Percentiles rank a stretch among this genome's conserved stretches.
These are phyloP conservation scores for Cercopithecus diana DNA, from an alignment of 2,797 vertebrate genomes.

Conservation along the genomic window DNA sequence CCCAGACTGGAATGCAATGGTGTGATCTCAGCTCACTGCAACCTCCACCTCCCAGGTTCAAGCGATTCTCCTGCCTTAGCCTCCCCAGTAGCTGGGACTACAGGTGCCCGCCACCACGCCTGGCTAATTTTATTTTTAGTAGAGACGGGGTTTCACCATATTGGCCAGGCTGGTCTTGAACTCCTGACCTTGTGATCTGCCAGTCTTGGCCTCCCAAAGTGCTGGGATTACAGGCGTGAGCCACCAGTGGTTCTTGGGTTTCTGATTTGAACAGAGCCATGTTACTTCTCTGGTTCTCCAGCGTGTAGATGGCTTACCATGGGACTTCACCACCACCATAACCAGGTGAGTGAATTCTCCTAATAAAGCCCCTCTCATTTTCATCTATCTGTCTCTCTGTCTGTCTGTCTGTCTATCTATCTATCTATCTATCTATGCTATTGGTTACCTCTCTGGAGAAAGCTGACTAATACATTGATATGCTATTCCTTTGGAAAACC, in stretches of 20 bases:
- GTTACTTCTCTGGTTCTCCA: neutral
- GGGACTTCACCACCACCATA: neutral
- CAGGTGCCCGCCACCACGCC: too few relatives aligned
- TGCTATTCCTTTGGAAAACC: neutral
- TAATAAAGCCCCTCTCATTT: neutral
- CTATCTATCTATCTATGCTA: neutral
- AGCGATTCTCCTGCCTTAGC: too few relatives aligned
- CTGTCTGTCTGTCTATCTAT: neutral
- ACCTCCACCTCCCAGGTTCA: too few relatives aligned
- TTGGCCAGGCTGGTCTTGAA: too few relatives aligned
- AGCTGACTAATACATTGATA: neutral
- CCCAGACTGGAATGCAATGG: too few relatives aligned
- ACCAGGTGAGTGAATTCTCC: neutral
- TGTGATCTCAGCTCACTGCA: too few relatives aligned
- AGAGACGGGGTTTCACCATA: too few relatives aligned
- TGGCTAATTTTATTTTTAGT: too few relatives aligned
- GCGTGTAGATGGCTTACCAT: neutral
- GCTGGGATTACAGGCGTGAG: too few relatives aligned
- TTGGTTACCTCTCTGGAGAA: neutral
- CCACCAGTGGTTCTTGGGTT: neutral
- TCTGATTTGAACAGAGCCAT: neutral
- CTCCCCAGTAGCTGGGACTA: too few relatives aligned
- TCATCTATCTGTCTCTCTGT: neutral
- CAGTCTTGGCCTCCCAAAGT: too few relatives aligned
- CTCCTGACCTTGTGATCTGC: too few relatives aligned